phyloP scores from a whole-genome alignment of 2,888 invertebrate genomes.

The Pasiphila rectangulata region DNA sequence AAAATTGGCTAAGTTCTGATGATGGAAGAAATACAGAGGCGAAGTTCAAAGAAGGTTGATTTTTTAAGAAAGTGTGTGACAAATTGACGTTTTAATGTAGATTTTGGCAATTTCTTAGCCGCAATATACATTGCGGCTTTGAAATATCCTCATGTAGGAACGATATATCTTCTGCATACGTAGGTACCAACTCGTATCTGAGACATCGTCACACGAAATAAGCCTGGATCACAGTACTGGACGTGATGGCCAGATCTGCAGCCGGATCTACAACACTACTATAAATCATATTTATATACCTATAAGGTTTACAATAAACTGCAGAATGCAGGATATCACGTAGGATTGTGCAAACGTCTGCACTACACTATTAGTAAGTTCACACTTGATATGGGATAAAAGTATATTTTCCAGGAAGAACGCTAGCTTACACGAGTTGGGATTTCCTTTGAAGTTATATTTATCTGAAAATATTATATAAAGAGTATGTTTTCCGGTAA shows the following conservation, averaged over 20 bases:
- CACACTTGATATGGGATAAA: slow-evolving; percentile 18
- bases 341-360: slow-evolving; percentile 40
- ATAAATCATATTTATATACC: slow-evolving; percentile 2
- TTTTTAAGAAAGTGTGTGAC: no score
- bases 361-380: slow-evolving; percentile 30
- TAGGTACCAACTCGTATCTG: no score
- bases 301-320: slow-evolving; percentile 9
- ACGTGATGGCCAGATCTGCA: slow-evolving; percentile 33
- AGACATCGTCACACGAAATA: slow-evolving; percentile 35
- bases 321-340: slow-evolving; percentile 23
- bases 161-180: slow-evolving; percentile 15
- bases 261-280: slow-evolving; percentile 12
- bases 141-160: slow-evolving; percentile 4
- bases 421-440: no score
- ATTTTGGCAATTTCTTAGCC: no score
- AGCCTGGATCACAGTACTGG: slow-evolving; percentile 27
- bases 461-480: no score
- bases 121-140: no score
- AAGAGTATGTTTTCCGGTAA: no score
- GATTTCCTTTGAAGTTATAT: background rate
- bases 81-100: no score
- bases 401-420: slow-evolving; percentile 11
- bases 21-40: no score
- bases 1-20: no score
- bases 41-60: no score